Evolutionary conservation across 2,113 vertebrate species (phyloP), one percentile per base, ranked within the genome.

Genomic region (Raja brachyura): DNA sequence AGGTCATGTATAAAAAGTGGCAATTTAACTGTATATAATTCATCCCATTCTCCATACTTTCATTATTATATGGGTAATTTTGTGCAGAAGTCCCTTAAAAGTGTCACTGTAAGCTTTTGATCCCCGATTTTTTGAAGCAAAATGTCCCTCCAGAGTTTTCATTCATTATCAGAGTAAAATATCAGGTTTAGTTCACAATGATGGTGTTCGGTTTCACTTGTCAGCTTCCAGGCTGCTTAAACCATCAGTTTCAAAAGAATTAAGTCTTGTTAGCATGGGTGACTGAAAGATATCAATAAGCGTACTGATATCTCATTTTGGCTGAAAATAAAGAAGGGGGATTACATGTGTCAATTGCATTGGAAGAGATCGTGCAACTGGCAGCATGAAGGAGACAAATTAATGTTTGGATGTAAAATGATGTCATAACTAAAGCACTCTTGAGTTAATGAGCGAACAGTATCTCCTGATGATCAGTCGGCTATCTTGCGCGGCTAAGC

Each of bases 171-270:
- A 56, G 79, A 20, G 39, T 10, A 56, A 83, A 83, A 56, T 48
- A 83, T 83, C 56, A 56, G 56, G 81, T 9, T 86, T 73, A 22
- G 70, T 25, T 61, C 81, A 61, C 81, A 86, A 61, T n/a, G 25
- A 13, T 56, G 81, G 81, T n/a, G 56, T 86, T n/a, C 81, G 59
- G 61, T 33, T 16, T 18, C 31, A 90, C 39, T 31, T 90, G 88
- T 70, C 88, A 70, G 66, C 14, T 90, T 39, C 81, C n/a, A n/a
- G 81, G 59, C 81, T 86, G 81, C 81, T 59, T 28, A 61, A 86
- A 61, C 25, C 81, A 86, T 28, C 59, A 86, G 81, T 86, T 86
- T 86, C 81, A 86, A 86, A 66, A 86, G 81, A 28, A 61, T 86
- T 61, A 86, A 86, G 81, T 59, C 81, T 61, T 59, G 33, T 31